phyloP scores from a whole-genome alignment of 2,797 vertebrate species.

The Anguilla marmorata region DNA sequence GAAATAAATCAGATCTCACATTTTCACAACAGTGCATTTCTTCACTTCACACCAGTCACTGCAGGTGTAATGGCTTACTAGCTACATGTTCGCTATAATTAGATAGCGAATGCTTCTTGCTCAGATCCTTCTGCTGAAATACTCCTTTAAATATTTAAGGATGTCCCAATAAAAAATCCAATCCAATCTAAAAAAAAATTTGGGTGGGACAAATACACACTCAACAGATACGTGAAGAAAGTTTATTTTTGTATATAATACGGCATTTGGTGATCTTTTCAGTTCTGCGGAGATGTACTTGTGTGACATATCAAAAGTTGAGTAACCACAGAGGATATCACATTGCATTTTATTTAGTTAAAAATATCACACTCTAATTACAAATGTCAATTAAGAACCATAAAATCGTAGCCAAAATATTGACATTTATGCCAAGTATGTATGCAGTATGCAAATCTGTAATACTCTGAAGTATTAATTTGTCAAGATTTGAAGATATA shows the following conservation, averaged over 20 bases:
- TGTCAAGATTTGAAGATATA: conserved; percentile 54
- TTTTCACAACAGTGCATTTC: too few relatives aligned
- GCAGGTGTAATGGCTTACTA: too few relatives aligned
- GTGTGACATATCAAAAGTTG: conserved; percentile 43
- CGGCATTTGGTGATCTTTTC: conserved; percentile 51
- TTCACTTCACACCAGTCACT: too few relatives aligned
- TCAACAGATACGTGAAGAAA: conserved; percentile 1
- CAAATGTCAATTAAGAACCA: conserved; percentile 65
- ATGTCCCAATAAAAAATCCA: neutral
- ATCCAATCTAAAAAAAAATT: neutral
- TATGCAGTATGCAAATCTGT: conserved; percentile 44
- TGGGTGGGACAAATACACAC: neutral
- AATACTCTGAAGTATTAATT: conserved; percentile 40
- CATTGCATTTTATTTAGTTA: conserved; percentile 54
- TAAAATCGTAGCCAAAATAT: conserved; percentile 41
- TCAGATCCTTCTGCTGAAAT: neutral
- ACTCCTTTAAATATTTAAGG: too few relatives aligned
- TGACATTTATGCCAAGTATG: conserved; percentile 52
- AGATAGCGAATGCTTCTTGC: neutral
- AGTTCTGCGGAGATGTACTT: conserved; percentile 38
- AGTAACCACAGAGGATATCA: conserved; percentile 50
- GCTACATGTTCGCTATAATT: neutral
- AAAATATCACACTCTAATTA: conserved; percentile 60
- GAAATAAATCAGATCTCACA: too few relatives aligned
- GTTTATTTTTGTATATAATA: conserved; percentile 37